A percentile compares a stretch with the other conserved stretches of the same genome.
phyloP scores from a whole-genome alignment of 1,140 invertebrate genomes.

The Diuraphis noxia region DNA sequence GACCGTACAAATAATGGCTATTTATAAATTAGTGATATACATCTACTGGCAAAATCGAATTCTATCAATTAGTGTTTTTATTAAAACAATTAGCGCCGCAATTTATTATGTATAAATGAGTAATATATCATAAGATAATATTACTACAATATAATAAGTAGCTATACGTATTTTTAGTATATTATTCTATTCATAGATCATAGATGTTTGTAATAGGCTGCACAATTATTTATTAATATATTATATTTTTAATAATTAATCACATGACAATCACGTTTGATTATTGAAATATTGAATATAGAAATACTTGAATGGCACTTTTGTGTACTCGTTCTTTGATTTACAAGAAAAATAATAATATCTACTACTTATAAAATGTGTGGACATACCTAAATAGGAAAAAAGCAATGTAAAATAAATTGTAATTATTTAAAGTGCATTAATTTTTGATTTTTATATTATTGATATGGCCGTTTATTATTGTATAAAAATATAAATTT shows the following conservation, averaged over 20 bases:
- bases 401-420: neutral
- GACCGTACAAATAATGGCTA: neutral
- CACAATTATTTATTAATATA: too few relatives aligned
- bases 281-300: too few relatives aligned
- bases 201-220: neutral
- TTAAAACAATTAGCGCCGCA: neutral
- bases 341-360: neutral
- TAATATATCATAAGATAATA: too few relatives aligned
- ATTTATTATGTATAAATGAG: neutral
- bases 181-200: neutral
- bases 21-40: neutral
- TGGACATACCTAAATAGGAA: neutral
- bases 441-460: neutral
- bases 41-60: neutral
- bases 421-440: neutral
- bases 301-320: neutral
- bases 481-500: neutral
- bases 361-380: neutral
- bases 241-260: too few relatives aligned
- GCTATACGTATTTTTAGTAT: neutral
- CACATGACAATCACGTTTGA: too few relatives aligned
- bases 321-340: neutral
- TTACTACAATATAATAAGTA: neutral
- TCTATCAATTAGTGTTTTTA: neutral
- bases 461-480: neutral